A percentile compares a stretch with the other conserved stretches of the same genome.
These are phyloP conservation scores for Linyphia triangularis DNA, from an alignment of 2,888 invertebrate species.

Conservation along the genomic window DNA sequence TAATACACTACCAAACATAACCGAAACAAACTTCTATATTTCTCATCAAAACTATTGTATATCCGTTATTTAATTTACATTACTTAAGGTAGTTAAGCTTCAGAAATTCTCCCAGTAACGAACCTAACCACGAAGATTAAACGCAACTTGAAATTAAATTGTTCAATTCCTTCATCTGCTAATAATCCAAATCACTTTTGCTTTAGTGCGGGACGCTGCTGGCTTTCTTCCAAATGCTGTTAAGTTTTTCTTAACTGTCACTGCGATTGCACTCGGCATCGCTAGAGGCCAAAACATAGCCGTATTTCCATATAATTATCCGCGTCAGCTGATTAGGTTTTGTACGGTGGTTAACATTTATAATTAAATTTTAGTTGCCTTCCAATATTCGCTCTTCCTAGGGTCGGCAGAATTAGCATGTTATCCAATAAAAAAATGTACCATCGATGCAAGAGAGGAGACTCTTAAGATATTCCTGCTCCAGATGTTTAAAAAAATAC, in stretches of 20 bases:
- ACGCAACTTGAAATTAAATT: neutral
- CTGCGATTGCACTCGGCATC: neutral
- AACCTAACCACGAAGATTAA: neutral
- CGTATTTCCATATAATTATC: slow-evolving; percentile 45
- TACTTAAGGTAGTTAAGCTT: too few species aligned
- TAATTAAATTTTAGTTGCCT: slow-evolving; percentile 39
- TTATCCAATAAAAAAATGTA: neutral
- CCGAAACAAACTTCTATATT: too few species aligned
- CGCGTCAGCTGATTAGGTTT: slow-evolving; percentile 46
- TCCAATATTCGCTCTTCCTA: slow-evolving; percentile 10
- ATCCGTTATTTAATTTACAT: too few species aligned
- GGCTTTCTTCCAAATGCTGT: neutral
- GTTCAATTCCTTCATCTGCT: neutral
- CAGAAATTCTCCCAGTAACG: neutral
- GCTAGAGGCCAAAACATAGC: neutral
- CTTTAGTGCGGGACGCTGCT: neutral
- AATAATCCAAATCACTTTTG: neutral
- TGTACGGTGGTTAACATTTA: slow-evolving; percentile 43
- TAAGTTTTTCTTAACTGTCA: neutral
- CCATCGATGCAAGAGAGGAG: too few species aligned
- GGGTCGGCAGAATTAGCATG: slow-evolving; percentile 19
- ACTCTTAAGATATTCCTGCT: neutral
- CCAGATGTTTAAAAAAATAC: neutral
- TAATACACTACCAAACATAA: too few species aligned
- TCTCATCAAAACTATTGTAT: too few species aligned